Percentiles rank a stretch among this genome's conserved stretches.
These are phyloP conservation scores for Alauda arvensis DNA, from an alignment of 2,797 vertebrate species.

Conservation along the genomic window DNA sequence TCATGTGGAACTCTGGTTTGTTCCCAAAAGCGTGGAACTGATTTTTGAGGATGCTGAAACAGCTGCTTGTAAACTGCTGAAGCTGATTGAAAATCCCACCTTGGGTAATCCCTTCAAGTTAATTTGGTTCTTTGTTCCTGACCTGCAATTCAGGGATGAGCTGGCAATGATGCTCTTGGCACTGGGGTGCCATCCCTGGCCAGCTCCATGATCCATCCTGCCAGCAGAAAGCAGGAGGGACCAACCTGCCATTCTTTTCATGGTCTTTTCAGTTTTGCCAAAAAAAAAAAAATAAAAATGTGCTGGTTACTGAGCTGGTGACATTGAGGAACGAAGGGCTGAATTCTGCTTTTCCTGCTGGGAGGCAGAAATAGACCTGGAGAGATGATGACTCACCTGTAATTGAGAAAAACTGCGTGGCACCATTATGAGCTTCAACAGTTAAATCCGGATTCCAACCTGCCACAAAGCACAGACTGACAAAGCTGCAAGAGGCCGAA, in stretches of 20 bases:
- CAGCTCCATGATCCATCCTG: background rate
- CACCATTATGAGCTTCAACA: background rate
- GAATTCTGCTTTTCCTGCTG: background rate
- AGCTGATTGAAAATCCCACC: background rate
- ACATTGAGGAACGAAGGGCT: background rate
- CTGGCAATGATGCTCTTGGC: background rate
- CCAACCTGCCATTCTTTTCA: rapidly evolving
- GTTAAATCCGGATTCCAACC: background rate
- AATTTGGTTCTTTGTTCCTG: background rate
- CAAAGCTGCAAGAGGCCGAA: background rate
- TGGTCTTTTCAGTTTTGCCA: background rate
- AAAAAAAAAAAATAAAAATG: background rate
- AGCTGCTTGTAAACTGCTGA: background rate
- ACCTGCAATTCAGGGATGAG: background rate
- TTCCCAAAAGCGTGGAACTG: background rate
- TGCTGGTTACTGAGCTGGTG: background rate
- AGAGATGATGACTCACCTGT: slow-evolving; percentile 52
- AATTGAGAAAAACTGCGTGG: slow-evolving; percentile 4
- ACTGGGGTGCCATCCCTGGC: background rate
- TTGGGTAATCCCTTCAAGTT: background rate
- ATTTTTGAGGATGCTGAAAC: background rate
- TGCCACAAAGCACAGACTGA: background rate
- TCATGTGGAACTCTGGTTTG: rapidly evolving
- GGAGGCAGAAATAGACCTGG: slow-evolving; percentile 44
- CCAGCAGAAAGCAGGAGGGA: background rate